Evolutionary conservation across 2,797 vertebrate genomes (phyloP), one percentile per base, ranked within the genome.

Genomic region (Scarus forsteni): DNA sequence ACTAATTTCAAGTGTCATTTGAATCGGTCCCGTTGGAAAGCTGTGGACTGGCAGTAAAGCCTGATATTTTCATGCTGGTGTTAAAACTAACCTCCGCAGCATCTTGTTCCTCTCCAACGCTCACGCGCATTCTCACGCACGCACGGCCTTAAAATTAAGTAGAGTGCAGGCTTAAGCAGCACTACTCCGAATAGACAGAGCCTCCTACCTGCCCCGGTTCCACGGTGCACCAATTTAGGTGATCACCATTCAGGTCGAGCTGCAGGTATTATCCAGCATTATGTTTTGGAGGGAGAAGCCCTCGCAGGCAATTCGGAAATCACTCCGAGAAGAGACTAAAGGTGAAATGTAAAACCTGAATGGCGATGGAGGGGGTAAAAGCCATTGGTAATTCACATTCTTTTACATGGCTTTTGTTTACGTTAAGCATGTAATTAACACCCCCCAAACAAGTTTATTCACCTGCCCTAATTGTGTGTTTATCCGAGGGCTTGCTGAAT

Each of bases 1-100:
- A 95, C 92, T 94, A 94, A 96, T 95, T 95, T 92, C 92, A 95
- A 96, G 94, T 94, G 95, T 92, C 95, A 95, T 93, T 95, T 95
- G 94, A 95, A 95, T 94, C 92, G 92, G 94, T 95, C 93, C 92
- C 82, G 90, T 94, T 94, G 94, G 92, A 93, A 95, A 94, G 94
- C 95, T 66, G 89, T 95, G 94, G 95, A 95, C 92, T 92, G 93
- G 92, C 94, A 94, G 92, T 91, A 95, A 95, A 89, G 88, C 86
- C 91, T 89, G 92, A 90, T 92, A 92, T 95, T 95, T 95, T 92
- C 90, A 92, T 83, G 87, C 91, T 94, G 90, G 89, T 93, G 89
- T 90, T 92, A 91, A 93, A 93, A 92, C 85, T 82, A 89, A 89
- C 81, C 87, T 73, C 67, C 75, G 73, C 57, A 19, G 7, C 54